These are phyloP conservation scores for Macaria liturata DNA, from an alignment of 2,888 invertebrate species.

Conservation along the genomic window DNA sequence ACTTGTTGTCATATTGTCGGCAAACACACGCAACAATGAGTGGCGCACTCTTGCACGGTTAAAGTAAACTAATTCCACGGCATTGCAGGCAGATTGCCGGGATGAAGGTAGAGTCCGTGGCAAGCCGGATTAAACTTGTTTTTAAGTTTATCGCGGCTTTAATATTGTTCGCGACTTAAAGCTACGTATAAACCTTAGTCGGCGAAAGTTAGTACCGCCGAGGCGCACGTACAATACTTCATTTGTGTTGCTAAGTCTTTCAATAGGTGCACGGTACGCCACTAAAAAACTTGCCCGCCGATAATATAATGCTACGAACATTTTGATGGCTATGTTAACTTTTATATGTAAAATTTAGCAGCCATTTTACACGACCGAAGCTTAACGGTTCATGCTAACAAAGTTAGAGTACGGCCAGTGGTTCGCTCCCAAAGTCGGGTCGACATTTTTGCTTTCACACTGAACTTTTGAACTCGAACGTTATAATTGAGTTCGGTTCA, in stretches of 20 bases:
- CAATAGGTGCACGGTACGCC: constrained; percentile 37
- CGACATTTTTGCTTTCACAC: constrained; percentile 24
- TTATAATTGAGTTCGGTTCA: constrained; percentile 23
- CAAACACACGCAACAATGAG: constrained; percentile 23
- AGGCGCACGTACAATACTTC: constrained; percentile 49
- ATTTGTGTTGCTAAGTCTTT: constrained; percentile 44
- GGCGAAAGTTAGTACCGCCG: constrained; percentile 51
- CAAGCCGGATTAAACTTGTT: constrained; percentile 79
- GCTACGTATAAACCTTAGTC: constrained; percentile 64
- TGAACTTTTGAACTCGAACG: constrained; percentile 22
- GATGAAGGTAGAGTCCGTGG: constrained; percentile 61
- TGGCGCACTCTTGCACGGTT: constrained; percentile 43
- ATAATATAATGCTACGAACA: constrained; percentile 25
- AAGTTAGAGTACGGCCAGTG: constrained; percentile 20
- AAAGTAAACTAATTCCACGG: constrained; percentile 64
- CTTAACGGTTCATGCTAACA: constrained; percentile 23
- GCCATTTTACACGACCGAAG: constrained; percentile 30
- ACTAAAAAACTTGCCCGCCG: constrained; percentile 28
- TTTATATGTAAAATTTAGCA: constrained; percentile 29
- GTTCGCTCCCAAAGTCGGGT: constrained; percentile 17
- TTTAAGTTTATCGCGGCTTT: constrained; percentile 79
- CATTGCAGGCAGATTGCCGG: constrained; percentile 68
- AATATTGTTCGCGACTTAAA: constrained; percentile 78
- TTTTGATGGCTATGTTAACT: constrained; percentile 26
- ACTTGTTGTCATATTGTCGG: background rate